phyloP scores from a whole-genome alignment of 2,113 vertebrate species.

The Strix aluco region DNA sequence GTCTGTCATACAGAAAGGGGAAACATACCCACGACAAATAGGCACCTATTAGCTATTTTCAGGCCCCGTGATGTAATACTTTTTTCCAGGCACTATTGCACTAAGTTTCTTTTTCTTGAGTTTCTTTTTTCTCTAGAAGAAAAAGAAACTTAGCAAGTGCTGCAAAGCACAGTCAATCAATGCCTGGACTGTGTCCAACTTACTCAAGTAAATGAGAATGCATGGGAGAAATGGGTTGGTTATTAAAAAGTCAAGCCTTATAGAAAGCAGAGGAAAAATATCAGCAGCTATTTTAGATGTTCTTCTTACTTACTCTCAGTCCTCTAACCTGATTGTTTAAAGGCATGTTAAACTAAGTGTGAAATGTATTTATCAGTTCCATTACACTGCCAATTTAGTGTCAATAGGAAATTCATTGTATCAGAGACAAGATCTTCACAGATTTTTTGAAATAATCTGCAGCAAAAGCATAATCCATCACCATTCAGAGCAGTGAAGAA shows the following conservation, averaged over 20 bases:
- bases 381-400: not conserved
- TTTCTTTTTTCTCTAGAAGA: constrained; percentile 59
- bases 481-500: not conserved
- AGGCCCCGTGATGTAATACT: not conserved
- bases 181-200: constrained; percentile 25
- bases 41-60: constrained; percentile 24
- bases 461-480: not conserved
- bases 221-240: constrained; percentile 2
- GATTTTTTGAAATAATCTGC: not conserved
- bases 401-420: constrained; percentile 10
- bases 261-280: constrained; percentile 12
- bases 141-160: constrained; percentile 64
- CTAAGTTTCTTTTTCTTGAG: constrained; percentile 63
- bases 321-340: constrained; percentile 1
- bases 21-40: not conserved
- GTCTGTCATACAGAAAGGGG: not conserved
- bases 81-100: not conserved
- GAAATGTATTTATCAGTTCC: constrained; percentile 20
- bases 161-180: constrained; percentile 15
- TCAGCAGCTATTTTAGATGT: not conserved
- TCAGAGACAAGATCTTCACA: not conserved
- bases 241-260: constrained; percentile 23
- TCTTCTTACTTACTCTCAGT: not conserved
- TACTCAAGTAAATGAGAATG: constrained; percentile 17
- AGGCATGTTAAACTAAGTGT: constrained; percentile 5